Evolutionary conservation across 1,140 invertebrate genomes (phyloP).

Genomic region (Camponotus vicinus): DNA sequence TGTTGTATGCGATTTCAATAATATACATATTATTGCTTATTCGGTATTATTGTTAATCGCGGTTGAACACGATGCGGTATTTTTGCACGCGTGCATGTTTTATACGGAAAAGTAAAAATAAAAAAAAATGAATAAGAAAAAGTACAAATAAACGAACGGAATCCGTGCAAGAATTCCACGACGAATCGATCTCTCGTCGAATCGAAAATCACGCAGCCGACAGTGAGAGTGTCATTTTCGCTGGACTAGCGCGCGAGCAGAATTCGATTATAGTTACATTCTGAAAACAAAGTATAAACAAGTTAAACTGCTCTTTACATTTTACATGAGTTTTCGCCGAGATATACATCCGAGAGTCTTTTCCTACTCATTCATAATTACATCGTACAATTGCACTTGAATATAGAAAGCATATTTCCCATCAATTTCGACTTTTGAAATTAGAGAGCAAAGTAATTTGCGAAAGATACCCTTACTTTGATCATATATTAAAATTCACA

Average conservation of each 20-base stretch:
- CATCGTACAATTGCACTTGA: background rate
- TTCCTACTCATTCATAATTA: constrained; percentile 1
- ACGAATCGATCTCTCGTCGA: constrained; percentile 17
- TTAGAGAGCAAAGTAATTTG: constrained; percentile 15
- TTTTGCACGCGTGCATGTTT: background rate
- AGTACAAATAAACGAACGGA: constrained; percentile 37
- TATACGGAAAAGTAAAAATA: too few relatives aligned
- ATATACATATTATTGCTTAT: constrained; percentile 46
- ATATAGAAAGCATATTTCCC: constrained; percentile 11
- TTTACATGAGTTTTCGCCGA: constrained; percentile 11
- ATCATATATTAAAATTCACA: constrained; percentile 44
- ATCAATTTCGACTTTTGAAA: background rate
- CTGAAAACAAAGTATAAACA: background rate
- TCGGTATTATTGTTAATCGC: constrained; percentile 43
- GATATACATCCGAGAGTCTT: background rate
- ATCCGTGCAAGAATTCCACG: constrained; percentile 39
- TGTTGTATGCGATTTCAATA: constrained; percentile 42
- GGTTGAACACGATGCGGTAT: constrained; percentile 24
- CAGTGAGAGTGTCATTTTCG: constrained; percentile 38
- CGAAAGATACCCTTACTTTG: constrained; percentile 42
- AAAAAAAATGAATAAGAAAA: background rate
- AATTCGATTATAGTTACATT: constrained; percentile 48
- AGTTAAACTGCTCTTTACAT: background rate
- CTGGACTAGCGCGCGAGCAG: background rate
- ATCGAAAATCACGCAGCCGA: constrained; percentile 54